Conservation (phyloP, 2,113 vertebrate species). For the Aphelocoma coerulescens region DNA sequence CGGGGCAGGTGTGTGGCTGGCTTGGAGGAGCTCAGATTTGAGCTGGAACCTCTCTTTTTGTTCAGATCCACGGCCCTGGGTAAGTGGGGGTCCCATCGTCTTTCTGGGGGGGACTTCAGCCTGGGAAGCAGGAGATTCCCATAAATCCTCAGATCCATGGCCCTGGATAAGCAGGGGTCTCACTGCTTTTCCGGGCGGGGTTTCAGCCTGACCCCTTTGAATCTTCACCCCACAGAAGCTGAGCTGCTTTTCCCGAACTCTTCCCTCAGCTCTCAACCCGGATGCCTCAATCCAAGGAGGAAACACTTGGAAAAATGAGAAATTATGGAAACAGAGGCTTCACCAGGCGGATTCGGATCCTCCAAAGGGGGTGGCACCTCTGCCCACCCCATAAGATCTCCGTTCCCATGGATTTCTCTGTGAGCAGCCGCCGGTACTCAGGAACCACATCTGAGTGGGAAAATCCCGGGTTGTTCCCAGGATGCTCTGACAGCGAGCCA, state of each 20-base stretch:
- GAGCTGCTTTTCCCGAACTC: background rate
- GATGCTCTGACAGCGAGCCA: background rate
- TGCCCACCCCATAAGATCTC: background rate
- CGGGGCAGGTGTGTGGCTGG: background rate
- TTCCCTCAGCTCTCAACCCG: background rate
- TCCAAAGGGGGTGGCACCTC: background rate
- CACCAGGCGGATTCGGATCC: background rate
- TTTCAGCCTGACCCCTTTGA: background rate
- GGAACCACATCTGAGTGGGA: background rate
- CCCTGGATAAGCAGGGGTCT: background rate
- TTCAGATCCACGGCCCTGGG: too few species aligned
- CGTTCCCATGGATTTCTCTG: background rate
- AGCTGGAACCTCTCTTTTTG: background rate
- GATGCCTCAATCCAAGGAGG: background rate
- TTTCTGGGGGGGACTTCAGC: background rate
- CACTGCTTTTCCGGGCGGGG: rapidly evolving
- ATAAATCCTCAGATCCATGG: rapidly evolving
- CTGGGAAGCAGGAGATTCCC: background rate
- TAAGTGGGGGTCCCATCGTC: rapidly evolving
- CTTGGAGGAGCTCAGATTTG: background rate
- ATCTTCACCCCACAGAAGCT: background rate
- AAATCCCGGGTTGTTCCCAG: background rate
- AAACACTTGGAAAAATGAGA: background rate
- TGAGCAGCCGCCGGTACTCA: background rate
- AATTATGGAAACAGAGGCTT: background rate